phyloP scores from a whole-genome alignment of 2,888 invertebrate genomes.

The Busseola fusca region DNA sequence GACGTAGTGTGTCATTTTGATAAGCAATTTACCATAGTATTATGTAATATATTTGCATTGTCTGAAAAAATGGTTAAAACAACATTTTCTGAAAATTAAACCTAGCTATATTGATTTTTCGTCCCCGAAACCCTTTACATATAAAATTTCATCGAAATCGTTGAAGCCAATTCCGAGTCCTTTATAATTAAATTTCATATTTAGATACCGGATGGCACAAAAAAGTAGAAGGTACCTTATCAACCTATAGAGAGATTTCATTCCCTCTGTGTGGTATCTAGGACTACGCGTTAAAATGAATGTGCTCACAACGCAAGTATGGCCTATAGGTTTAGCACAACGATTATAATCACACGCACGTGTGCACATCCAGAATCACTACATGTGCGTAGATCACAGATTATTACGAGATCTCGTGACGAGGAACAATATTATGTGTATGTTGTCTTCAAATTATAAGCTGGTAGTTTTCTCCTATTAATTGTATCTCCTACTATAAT shows the following conservation, averaged over 20 bases:
- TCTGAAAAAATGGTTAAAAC: too few relatives aligned
- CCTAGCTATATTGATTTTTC: too few relatives aligned
- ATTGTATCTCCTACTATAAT: neutral
- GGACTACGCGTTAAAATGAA: conserved; percentile 33
- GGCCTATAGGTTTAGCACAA: conserved; percentile 40
- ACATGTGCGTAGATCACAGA: conserved; percentile 30
- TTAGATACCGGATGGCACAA: too few relatives aligned
- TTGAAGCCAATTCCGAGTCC: too few relatives aligned
- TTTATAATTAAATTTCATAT: too few relatives aligned
- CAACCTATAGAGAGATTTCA: neutral
- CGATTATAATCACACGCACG: conserved; percentile 59
- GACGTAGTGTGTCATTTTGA: too few relatives aligned
- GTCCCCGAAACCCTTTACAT: too few relatives aligned
- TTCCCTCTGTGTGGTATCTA: neutral
- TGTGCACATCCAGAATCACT: conserved; percentile 46
- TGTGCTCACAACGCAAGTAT: conserved; percentile 40
- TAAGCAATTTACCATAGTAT: too few relatives aligned
- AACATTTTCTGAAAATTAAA: too few relatives aligned
- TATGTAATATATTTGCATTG: too few relatives aligned
- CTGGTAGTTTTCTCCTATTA: neutral
- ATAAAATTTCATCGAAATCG: too few relatives aligned
- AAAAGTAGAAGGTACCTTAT: too few relatives aligned
- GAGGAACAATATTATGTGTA: neutral
- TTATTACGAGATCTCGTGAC: conserved; percentile 24
- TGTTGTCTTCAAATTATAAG: neutral